These are phyloP conservation scores for Cherax destructor DNA, from an alignment of 1,140 invertebrate species.

Conservation along the genomic window DNA sequence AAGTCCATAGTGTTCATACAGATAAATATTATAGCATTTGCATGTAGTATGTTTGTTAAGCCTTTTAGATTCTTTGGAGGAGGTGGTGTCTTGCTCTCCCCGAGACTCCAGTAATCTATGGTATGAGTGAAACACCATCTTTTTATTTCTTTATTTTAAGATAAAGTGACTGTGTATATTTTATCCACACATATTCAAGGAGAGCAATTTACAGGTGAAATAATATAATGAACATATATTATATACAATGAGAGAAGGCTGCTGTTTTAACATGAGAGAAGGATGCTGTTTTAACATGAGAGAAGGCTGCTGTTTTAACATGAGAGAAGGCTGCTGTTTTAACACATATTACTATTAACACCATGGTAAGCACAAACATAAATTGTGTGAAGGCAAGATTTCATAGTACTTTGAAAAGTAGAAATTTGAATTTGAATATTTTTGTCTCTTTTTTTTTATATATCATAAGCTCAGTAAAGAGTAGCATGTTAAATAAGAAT, in stretches of 20 bases:
- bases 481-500: not conserved
- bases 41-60: too few relatives aligned
- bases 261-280: too few relatives aligned
- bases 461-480: constrained; percentile 24
- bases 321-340: constrained; percentile 1
- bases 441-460: not conserved
- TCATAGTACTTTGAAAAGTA: constrained; percentile 4
- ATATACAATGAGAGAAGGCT: constrained; percentile 33
- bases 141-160: constrained; percentile 41
- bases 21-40: too few relatives aligned
- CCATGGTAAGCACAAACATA: constrained; percentile 32
- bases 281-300: too few relatives aligned
- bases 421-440: not conserved
- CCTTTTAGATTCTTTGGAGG: too few relatives aligned
- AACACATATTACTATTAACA: constrained; percentile 46
- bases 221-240: constrained; percentile 53
- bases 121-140: too few relatives aligned
- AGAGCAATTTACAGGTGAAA: constrained; percentile 54
- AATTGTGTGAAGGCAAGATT: not conserved
- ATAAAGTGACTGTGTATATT: constrained; percentile 60
- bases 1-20: too few relatives aligned
- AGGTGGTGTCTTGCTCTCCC: too few relatives aligned
- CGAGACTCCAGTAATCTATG: too few relatives aligned
- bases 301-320: too few relatives aligned
- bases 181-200: constrained; percentile 51